Evolutionary conservation across 2,888 invertebrate genomes (phyloP).

Genomic region (Melinopterus prodromus): DNA sequence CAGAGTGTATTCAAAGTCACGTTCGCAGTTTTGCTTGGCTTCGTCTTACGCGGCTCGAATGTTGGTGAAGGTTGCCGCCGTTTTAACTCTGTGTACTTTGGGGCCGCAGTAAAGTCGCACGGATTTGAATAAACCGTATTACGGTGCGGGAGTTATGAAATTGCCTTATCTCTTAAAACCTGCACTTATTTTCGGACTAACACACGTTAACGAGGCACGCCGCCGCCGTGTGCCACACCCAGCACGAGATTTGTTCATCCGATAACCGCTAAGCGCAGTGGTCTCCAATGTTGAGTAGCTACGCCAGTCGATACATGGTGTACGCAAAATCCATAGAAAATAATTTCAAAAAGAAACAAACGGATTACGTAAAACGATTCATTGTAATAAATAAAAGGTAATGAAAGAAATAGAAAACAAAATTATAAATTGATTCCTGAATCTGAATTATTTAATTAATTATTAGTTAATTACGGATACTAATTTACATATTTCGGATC

Average conservation of each 20-base stretch:
- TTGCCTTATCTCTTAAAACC: constrained; percentile 35
- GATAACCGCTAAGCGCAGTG: too few species aligned
- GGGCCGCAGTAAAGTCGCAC: constrained; percentile 48
- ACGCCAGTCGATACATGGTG: too few species aligned
- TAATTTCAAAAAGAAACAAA: too few species aligned
- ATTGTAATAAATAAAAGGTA: too few species aligned
- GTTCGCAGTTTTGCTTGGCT: constrained; percentile 59
- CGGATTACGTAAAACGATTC: too few species aligned
- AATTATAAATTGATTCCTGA: too few species aligned
- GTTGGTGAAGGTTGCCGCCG: constrained; percentile 49
- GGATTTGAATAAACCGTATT: constrained; percentile 40
- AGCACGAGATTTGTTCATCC: background rate
- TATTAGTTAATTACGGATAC: too few species aligned
- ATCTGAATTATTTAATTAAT: too few species aligned
- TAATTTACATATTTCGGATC: too few species aligned
- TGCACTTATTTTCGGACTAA: constrained; percentile 28
- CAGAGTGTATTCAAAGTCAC: constrained; percentile 59
- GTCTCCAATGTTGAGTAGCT: too few species aligned
- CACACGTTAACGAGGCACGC: background rate
- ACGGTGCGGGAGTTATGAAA: constrained; percentile 32
- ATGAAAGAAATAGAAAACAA: too few species aligned
- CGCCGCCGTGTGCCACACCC: background rate
- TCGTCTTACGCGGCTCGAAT: constrained; percentile 58
- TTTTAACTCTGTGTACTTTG: constrained; percentile 52
- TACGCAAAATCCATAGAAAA: too few species aligned